Percentiles rank a stretch among this genome's conserved stretches.
Conservation (phyloP, 2,888 invertebrate genomes). For the Thecophora atra region DNA sequence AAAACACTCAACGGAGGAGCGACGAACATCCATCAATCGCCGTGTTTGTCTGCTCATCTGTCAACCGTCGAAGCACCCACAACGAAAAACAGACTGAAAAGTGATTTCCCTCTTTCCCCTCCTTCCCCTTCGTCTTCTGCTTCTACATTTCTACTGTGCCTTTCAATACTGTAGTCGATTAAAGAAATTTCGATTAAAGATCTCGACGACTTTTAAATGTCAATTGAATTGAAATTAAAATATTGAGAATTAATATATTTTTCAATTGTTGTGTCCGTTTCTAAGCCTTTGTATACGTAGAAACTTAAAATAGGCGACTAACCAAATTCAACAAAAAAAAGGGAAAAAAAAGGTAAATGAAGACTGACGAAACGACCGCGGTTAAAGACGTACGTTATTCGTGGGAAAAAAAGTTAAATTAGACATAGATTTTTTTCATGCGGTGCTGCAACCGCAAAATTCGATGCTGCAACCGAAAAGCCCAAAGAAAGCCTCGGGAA, state of each 20-base stretch:
- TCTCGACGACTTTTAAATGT: too few relatives aligned
- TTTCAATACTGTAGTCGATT: too few relatives aligned
- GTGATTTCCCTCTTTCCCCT: slow-evolving; percentile 37
- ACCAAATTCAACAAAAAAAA: too few relatives aligned
- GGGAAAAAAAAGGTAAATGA: neutral
- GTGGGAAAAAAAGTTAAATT: neutral
- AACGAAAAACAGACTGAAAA: slow-evolving; percentile 56
- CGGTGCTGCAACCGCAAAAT: slow-evolving; percentile 37
- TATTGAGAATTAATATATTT: too few relatives aligned
- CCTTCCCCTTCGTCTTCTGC: neutral
- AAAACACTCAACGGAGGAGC: slow-evolving; percentile 8
- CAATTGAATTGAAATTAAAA: too few relatives aligned
- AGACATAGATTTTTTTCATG: slow-evolving; percentile 44
- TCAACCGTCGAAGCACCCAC: slow-evolving; percentile 61
- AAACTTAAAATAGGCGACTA: too few relatives aligned
- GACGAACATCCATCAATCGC: slow-evolving; percentile 57
- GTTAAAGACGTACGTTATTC: slow-evolving; percentile 48
- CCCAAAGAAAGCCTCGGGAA: neutral
- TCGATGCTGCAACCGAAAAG: too few relatives aligned
- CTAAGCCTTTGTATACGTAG: too few relatives aligned
- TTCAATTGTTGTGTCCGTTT: too few relatives aligned
- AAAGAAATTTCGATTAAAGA: too few relatives aligned
- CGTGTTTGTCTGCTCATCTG: slow-evolving; percentile 52
- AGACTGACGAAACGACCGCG: slow-evolving; percentile 38
- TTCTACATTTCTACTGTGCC: too few relatives aligned